Percentiles rank a stretch among this genome's conserved stretches.
Conservation (phyloP, 2,797 vertebrate species). For the Hypotaenidia okinawae region DNA sequence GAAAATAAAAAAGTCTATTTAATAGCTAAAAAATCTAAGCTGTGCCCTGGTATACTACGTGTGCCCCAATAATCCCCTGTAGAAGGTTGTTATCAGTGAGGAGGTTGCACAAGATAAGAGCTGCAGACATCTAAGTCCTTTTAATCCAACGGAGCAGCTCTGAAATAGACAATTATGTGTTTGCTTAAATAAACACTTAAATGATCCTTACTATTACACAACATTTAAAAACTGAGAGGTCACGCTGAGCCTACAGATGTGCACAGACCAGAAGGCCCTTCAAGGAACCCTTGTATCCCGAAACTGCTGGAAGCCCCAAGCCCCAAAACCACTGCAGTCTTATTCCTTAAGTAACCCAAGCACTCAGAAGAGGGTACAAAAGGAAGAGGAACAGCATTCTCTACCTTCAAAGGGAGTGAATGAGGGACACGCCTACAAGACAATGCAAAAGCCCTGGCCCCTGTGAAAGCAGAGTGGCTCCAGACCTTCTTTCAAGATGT, state of each 20-base stretch:
- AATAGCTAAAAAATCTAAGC: neutral
- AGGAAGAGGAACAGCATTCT: neutral
- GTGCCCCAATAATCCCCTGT: neutral
- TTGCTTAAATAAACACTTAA: neutral
- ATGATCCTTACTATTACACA: neutral
- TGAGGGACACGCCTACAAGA: neutral
- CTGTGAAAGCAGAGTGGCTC: neutral
- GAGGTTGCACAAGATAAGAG: neutral
- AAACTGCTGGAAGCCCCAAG: neutral
- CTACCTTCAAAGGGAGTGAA: neutral
- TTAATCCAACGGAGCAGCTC: neutral
- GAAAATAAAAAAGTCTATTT: neutral
- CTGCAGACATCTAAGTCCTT: neutral
- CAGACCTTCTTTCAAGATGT: neutral
- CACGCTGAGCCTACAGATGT: neutral
- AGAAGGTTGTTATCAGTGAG: neutral
- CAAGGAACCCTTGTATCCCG: neutral
- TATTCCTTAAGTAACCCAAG: neutral
- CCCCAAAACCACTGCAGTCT: neutral
- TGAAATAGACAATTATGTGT: neutral
- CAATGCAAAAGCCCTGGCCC: neutral
- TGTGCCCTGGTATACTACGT: neutral
- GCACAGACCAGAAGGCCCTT: neutral
- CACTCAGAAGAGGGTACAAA: neutral
- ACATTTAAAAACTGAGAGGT: neutral